Percentiles rank a stretch among this genome's conserved stretches.
Evolutionary conservation across 64 coral and sea anemone species (phyloP).

Genomic region (Platygyra sinensis): DNA sequence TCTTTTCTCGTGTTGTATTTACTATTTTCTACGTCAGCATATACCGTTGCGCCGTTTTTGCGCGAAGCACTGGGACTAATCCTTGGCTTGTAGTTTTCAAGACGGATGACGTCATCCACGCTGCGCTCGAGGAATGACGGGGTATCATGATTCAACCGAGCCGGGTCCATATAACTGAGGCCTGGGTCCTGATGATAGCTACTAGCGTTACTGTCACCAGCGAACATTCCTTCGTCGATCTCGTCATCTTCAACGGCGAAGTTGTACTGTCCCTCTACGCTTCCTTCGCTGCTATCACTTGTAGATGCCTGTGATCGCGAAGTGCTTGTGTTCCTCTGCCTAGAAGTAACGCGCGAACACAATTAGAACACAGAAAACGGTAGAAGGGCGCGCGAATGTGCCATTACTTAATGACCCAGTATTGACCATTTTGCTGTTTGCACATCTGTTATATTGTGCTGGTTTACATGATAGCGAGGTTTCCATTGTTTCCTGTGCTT

Average conservation of each 20-base stretch:
- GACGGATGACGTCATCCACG: background rate
- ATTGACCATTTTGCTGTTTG: too few species aligned
- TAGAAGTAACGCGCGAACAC: background rate
- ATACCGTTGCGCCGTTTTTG: background rate
- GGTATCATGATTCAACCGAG: background rate
- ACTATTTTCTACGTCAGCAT: background rate
- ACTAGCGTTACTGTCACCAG: background rate
- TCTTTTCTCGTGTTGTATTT: background rate
- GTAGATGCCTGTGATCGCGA: background rate
- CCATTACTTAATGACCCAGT: too few species aligned
- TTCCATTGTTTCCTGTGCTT: too few species aligned
- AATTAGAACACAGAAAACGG: too few species aligned
- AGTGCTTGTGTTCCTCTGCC: background rate
- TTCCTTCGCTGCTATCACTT: constrained; percentile 41
- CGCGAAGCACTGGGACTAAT: background rate
- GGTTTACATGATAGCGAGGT: too few species aligned
- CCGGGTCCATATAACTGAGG: background rate
- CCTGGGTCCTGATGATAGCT: background rate
- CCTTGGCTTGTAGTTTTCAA: constrained; percentile 9
- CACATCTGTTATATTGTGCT: too few species aligned
- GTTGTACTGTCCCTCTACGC: constrained; percentile 46
- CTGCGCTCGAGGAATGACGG: background rate
- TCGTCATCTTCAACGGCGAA: constrained; percentile 38
- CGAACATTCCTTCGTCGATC: constrained; percentile 34
- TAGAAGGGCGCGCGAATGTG: too few species aligned